A percentile compares a stretch with the other conserved stretches of the same genome.
phyloP scores from a whole-genome alignment of 1,140 invertebrate genomes.

The Diachasmimorpha longicaudata region DNA sequence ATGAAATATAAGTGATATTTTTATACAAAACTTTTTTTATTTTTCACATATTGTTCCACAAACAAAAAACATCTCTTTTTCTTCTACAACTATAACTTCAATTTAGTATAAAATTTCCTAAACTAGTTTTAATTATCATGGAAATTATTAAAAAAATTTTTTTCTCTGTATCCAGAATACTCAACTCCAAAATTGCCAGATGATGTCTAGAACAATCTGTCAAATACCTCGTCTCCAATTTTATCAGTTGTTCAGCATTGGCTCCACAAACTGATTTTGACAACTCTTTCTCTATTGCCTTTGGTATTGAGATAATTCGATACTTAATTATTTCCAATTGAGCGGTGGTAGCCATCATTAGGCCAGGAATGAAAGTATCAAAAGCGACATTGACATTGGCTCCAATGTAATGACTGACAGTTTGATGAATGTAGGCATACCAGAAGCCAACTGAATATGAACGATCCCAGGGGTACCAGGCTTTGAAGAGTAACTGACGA shows the following conservation, averaged over 20 bases:
- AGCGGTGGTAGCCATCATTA: neutral
- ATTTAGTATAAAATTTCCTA: too few relatives aligned
- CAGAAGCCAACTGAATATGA: neutral
- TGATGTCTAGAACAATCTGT: neutral
- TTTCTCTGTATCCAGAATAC: too few relatives aligned
- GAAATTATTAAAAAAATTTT: too few relatives aligned
- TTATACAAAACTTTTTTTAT: too few relatives aligned
- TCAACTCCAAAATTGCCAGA: slow-evolving; percentile 3
- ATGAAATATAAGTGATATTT: too few relatives aligned
- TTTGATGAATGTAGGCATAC: neutral
- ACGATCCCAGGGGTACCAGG: neutral
- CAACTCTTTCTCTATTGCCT: neutral
- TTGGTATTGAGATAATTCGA: neutral
- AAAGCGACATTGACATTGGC: neutral
- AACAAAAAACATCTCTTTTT: too few relatives aligned
- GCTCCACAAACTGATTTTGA: too few relatives aligned
- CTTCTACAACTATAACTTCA: too few relatives aligned
- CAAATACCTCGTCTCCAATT: neutral
- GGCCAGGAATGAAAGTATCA: neutral
- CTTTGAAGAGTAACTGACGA: neutral
- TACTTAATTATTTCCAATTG: neutral
- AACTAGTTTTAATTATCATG: too few relatives aligned
- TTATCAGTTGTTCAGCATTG: neutral
- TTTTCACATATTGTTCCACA: too few relatives aligned
- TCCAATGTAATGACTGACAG: neutral